Evolutionary conservation across 2,797 vertebrate genomes (phyloP), one percentile per base, ranked within the genome.

Genomic region (Dallia pectoralis): DNA sequence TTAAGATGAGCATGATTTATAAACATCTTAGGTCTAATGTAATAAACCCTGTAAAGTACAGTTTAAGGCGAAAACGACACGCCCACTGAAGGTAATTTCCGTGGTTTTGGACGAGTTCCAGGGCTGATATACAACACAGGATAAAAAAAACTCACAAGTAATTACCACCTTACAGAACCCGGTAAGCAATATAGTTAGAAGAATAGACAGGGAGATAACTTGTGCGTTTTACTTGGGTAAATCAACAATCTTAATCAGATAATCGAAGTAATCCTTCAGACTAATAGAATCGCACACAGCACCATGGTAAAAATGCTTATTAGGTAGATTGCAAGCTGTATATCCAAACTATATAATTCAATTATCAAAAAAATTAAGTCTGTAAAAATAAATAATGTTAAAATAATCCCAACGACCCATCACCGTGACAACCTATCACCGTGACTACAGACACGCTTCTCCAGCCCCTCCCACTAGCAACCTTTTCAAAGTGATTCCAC

Each of bases 381-480:
- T 22, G 0, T 44, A 44, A n/a, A n/a, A n/a, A n/a, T n/a, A n/a
- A n/a, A n/a, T n/a, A n/a, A n/a, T n/a, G n/a, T n/a, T n/a, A n/a
- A n/a, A n/a, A n/a, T n/a, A n/a, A n/a, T n/a, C 3, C 74, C 53
- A 74, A 71, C 40, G 40, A 44, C 48, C 15, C 59, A 63, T 40
- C 71, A 72, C 71, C 74, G 29, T 78, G 74, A 48, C 74, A 44
- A 64, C 72, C n/a, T n/a, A 49, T 82, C 75, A 72, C 74, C 78
- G 29, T 78, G 74, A 51, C 74, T 62, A 65, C 72, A 67, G 76
- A 73, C 74, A 73, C 15, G 72, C 76, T 82, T 89, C 53, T 59
- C 7, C n/a, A 14, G 25, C 53, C 91, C 88, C 90, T 89, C 90
- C 89, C 90, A 89, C 87, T 70, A 4, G 25, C 22, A 32, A 4